Conservation (phyloP, 2,113 vertebrate species). For the Cephalopholis sonnerati region DNA sequence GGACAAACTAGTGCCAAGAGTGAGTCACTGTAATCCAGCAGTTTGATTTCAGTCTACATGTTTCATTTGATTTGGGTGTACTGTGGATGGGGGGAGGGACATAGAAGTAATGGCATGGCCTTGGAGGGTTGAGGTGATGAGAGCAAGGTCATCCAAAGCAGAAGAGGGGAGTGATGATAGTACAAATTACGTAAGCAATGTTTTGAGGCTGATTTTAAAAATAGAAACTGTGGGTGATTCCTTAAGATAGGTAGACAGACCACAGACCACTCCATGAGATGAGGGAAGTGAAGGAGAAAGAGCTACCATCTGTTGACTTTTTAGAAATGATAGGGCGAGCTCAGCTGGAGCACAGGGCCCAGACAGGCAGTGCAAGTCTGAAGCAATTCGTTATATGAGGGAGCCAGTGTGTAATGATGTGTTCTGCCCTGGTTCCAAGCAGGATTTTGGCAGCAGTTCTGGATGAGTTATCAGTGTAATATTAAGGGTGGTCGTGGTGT, state of each 20-base stretch:
- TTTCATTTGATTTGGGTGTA: conserved; percentile 37
- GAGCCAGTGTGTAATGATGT: conserved; percentile 53
- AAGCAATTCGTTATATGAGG: conserved; percentile 45
- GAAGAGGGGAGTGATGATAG: neutral
- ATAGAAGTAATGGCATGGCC: neutral
- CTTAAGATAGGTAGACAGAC: conserved; percentile 25
- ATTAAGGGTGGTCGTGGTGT: conserved; percentile 28
- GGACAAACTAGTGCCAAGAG: conserved; percentile 2
- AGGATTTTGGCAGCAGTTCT: conserved; percentile 48
- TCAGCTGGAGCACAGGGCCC: conserved; percentile 24
- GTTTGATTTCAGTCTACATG: conserved; percentile 39
- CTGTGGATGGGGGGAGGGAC: neutral
- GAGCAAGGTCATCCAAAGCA: neutral
- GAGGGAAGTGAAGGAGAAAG: conserved; percentile 56
- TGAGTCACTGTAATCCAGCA: conserved; percentile 38
- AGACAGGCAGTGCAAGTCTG: conserved; percentile 42
- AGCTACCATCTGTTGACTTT: conserved; percentile 63
- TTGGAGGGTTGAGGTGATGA: conserved; percentile 2
- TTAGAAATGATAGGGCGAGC: conserved; percentile 38
- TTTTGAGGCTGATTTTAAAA: conserved; percentile 32
- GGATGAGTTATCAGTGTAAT: conserved; percentile 38
- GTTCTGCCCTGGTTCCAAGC: conserved; percentile 52
- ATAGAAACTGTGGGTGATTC: conserved; percentile 19
- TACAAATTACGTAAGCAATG: conserved; percentile 16
- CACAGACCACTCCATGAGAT: neutral